Base-by-base conservation (phyloP, 2,113 vertebrate species). In the Cromileptes altivelis region DNA sequence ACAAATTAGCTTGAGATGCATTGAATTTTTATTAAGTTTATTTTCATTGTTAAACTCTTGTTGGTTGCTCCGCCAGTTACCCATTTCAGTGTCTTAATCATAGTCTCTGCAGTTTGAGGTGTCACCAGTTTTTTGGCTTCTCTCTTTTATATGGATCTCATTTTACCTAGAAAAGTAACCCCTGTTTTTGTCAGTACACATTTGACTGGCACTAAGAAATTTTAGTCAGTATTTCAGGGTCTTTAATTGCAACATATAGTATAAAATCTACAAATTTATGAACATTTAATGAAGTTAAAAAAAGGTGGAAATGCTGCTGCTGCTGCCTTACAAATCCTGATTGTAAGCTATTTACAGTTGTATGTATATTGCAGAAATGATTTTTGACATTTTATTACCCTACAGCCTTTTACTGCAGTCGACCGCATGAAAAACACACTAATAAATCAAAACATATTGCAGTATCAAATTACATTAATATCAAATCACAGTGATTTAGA, bases 401-500 rank as follows among this genome's bases (percentile, higher is more conserved):
- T 4, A 4, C 15, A 57, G n/a, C 18, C 27, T 73, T 70, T 74
- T 40, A 55, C 53, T 69, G 80, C 25, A 37, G 9, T 42, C 27
- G 63, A 61, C 27, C 18, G 3, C 55, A 64, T 23, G 6, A 37
- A 75, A 63, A 50, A 64, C 5, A 10, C 4, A 78, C 15, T 47
- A 70, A 72, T 76, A 49, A 81, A 85, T 77, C 40, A 42, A 70
- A 78, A 73, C 56, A 72, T 67, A 60, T 56, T 78, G 63, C 70
- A 42, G 17, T 12, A 62, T 78, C 78, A 70, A 23, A 73, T 71
- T 47, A 55, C 62, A 77, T 74, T 61, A 40, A 77, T 67, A 75
- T 85, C 45, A 57, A 67, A 71, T 81, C 55, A 64, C 3, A 50
- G 40, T 70, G n/a, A 80, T 70, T 60, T 70, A 45, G 27, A 76